Percentiles rank a stretch among this genome's conserved stretches.
Evolutionary conservation across 1,140 invertebrate genomes (phyloP).

Genomic region (Acromyrmex charruanus): DNA sequence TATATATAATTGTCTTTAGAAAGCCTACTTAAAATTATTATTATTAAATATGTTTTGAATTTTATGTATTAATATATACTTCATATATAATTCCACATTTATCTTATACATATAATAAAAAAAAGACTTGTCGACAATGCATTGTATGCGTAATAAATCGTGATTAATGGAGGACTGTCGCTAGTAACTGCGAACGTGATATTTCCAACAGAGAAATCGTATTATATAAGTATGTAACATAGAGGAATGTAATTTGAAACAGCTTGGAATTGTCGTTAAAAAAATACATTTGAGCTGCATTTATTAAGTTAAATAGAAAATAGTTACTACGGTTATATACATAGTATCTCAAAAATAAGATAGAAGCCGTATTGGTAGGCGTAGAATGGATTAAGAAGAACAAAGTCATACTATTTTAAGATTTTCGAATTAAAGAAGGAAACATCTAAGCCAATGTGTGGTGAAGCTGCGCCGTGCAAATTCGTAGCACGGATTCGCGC

Average conservation of each 20-base stretch:
- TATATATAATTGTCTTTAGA: not conserved
- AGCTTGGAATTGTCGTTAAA: constrained; percentile 59
- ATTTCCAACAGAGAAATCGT: constrained; percentile 72
- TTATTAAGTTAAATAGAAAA: constrained; percentile 71
- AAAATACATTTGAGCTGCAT: constrained; percentile 70
- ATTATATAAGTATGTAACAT: constrained; percentile 66
- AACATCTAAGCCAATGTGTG: too few relatives aligned
- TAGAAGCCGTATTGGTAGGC: too few relatives aligned
- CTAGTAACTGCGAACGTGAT: constrained; percentile 76
- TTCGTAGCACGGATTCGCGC: too few relatives aligned
- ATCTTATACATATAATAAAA: constrained; percentile 35
- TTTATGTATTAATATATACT: not conserved
- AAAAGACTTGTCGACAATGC: constrained; percentile 29
- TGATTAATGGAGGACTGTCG: constrained; percentile 31
- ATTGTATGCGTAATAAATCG: not conserved
- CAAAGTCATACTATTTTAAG: too few relatives aligned
- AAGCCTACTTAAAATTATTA: constrained; percentile 28
- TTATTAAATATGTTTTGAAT: not conserved
- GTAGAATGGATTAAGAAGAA: too few relatives aligned
- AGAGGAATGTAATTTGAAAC: constrained; percentile 57
- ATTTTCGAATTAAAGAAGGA: too few relatives aligned
- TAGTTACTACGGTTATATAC: constrained; percentile 66
- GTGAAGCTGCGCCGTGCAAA: too few relatives aligned
- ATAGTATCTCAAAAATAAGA: too few relatives aligned
- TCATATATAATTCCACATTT: constrained; percentile 1